Base-by-base conservation (phyloP, 2,113 vertebrate genomes). In the Fulica atra region DNA sequence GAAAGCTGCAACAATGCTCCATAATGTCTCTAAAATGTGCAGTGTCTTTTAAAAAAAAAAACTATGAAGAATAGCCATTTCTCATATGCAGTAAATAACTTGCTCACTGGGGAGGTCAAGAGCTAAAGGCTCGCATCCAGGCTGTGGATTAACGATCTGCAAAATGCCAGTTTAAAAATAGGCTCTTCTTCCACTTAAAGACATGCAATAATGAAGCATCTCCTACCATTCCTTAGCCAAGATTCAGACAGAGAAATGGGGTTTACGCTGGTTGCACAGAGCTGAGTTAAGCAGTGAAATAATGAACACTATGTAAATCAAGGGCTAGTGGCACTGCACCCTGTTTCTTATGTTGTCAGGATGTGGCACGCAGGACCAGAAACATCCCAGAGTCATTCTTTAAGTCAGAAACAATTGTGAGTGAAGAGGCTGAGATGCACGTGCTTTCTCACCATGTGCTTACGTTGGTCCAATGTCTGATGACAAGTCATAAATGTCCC, bases 101-200 rank as follows among this genome's bases (percentile, higher is more conserved):
- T 51, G 81, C 83, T 76, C 95, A 81, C 90, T 53, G 56, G 95
- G 95, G 95, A 97, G 94, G 88, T 92, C 94, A 96, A 60, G 6
- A 92, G 79, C 82, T 76, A 88, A 94, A 96, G 89, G 93, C 94
- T 97, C 66, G 10, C 65, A 35, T 96, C 94, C 91, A 93, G 88
- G 60, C 31, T 91, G 81, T 91, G 89, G 97, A 97, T 97, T 97
- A 89, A 97, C 92, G 95, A 95, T 89, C 95, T 97, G 97, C 84
- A 97, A 97, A 96, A 78, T 92, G 63, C 86, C 87, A 53, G 73
- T 85, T 96, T 74, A 73, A 86, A 94, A 95, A 95, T 8, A 96
- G 74, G 82, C 60, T 95, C 84, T 60, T 93, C 93, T 95, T 92
- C 93, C 21, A 21, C 89, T 81, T 78, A 46, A 16, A 81, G 80